Evolutionary conservation across 53 echinoderm and acorn worm genomes (phyloP), one percentile per base, ranked within the genome.

Genomic region (Astropecten irregularis): DNA sequence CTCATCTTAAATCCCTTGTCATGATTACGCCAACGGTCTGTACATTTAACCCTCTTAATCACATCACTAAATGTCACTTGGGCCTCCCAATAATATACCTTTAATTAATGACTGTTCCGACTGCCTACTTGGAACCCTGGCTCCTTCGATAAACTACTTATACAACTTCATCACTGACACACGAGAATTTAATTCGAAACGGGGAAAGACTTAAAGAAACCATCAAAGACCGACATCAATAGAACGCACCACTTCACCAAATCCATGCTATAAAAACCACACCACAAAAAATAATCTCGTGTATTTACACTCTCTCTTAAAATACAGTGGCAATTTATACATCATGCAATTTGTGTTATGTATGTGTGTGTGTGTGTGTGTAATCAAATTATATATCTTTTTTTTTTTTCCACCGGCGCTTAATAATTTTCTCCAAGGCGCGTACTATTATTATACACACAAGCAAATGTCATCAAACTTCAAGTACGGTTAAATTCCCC

Each of bases 401-500:
- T 71, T 49, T 76, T 76, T 55, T 76, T 76, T 76, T 46, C 40
- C 58, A 14, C 39, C 38, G 36, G 37, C 40, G 39, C 40, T 53
- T 51, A n/a, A n/a, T n/a, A 32, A 54, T 38, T 74, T 57, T 18
- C 27, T 73, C 40, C 4, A 18, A 20, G 5, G 23, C 55, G 30
- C n/a, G n/a, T n/a, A n/a, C n/a, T n/a, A n/a, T n/a, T n/a, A n/a
- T n/a, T n/a, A n/a, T n/a, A n/a, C n/a, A n/a, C 33, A 21, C 34
- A 62, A 79, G 79, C 79, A 79, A 79, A 79, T 79, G 79, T 79
- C 79, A 62, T 79, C 79, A 79, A 79, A 79, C 79, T 79, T 79
- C 79, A 79, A 79, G 79, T 79, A 47, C 79, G 79, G 79, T 79
- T 61, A 79, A 79, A 79, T 79, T 79, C 79, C 79, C 79, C 6